Percentiles rank a stretch among this genome's conserved stretches.
These are phyloP conservation scores for Artibeus lituratus DNA, from an alignment of 2,797 vertebrate genomes.

Conservation along the genomic window DNA sequence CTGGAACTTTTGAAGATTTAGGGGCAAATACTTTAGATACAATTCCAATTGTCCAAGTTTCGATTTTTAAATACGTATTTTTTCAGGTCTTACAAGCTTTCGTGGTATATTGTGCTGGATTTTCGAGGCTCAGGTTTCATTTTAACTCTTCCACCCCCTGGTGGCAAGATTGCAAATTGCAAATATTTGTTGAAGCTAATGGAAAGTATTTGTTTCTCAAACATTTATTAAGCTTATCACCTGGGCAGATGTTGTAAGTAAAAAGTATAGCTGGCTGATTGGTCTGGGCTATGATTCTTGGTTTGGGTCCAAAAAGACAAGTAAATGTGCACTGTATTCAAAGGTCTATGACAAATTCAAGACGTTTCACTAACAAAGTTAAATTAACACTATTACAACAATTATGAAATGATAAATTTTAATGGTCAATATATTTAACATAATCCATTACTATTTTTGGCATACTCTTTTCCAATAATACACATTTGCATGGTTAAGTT, in stretches of 20 bases:
- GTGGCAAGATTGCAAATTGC: slow-evolving; percentile 49
- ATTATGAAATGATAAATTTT: slow-evolving; percentile 8
- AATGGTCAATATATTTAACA: background rate
- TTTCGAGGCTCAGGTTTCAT: background rate
- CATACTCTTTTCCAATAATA: background rate
- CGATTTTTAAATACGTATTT: background rate
- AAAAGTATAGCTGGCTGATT: background rate
- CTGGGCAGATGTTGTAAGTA: background rate
- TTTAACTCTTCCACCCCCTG: slow-evolving; percentile 59
- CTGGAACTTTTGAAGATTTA: background rate
- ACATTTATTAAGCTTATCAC: background rate
- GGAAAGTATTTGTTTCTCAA: background rate
- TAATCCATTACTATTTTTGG: background rate
- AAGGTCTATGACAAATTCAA: background rate
- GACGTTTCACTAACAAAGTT: background rate
- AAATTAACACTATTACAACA: background rate
- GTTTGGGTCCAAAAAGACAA: no score
- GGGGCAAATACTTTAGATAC: background rate
- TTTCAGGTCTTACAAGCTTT: background rate
- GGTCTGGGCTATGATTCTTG: no score
- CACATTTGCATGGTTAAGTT: background rate
- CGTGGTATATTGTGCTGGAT: background rate
- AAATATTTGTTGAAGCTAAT: background rate
- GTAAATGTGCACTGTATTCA: background rate
- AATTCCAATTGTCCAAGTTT: background rate